Base-by-base conservation (phyloP, 2,888 invertebrate species). In the Thysanoteuthis rhombus region DNA sequence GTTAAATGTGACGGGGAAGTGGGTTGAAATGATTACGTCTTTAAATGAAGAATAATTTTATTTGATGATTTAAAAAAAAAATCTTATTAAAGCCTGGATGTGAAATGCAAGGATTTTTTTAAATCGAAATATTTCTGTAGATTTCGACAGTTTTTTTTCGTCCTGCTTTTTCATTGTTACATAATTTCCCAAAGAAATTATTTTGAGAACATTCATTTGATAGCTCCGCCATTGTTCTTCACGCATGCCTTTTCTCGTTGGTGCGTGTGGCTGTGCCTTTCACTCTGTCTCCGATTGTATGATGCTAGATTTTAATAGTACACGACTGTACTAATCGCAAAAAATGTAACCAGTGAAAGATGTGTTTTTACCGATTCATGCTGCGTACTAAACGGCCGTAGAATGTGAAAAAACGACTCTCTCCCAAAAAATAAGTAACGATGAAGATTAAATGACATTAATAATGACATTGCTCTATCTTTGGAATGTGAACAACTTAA, bases 51-150 rank as follows among this genome's bases (percentile, higher is more conserved):
- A 12, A 36, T 75, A 75, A 75, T 75, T 75, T 75, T 75, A 75
- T 75, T 75, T 75, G 75, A 75, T 36, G 16, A 75, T 75, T 75
- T 16, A 36, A 10, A 75, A 32, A n/a, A 75, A 75, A 75, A 75
- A 75, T 58, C n/a, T 75, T 75, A 75, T 75, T 75, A 75, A 75
- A 75, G 75, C n/a, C 75, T 75, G n/a, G 36, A 58, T 58, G 28
- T 58, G 8, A 58, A 58, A 58, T 32, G 32, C 32, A 75, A 75
- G 8, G 58, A 58, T 32, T 28, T 75, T 75, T 75, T 75, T 75
- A 75, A 75, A n/a, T n/a, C n/a, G n/a, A 75, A n/a, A n/a, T 75
- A n/a, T 75, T 75, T 75, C n/a, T 75, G 75, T 75, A 75, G n/a
- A 75, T 75, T 75, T 75, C 10, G 16, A 36, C 36, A 75, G 12